These are phyloP conservation scores for Hydrolagus colliei DNA, from an alignment of 2,797 vertebrate genomes.

Conservation along the genomic window DNA sequence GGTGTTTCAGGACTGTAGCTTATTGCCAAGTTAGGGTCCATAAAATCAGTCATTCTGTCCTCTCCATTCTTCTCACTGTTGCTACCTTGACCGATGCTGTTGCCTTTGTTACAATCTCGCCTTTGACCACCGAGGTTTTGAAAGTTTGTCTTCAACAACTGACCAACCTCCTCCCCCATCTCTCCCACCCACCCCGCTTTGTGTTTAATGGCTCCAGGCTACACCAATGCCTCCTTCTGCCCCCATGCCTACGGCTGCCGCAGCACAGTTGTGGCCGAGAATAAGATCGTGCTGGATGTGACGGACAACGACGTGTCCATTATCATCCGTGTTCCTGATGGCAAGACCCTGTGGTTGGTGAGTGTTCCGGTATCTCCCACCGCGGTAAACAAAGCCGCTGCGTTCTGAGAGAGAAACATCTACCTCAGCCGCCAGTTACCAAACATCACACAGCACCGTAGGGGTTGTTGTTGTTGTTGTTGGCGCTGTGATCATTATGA, in stretches of 20 bases:
- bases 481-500: not conserved
- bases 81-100: not conserved
- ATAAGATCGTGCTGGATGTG: constrained; percentile 76
- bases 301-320: constrained; percentile 75
- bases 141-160: not conserved
- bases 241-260: constrained; percentile 86
- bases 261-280: constrained; percentile 73
- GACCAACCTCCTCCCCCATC: too few species aligned
- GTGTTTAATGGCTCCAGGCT: constrained; percentile 54
- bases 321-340: constrained; percentile 74
- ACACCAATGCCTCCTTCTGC: constrained; percentile 79
- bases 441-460: too few species aligned
- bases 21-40: not conserved
- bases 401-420: not conserved
- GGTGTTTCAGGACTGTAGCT: not conserved
- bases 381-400: not conserved
- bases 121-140: too few species aligned
- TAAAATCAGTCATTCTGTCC: too few species aligned
- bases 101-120: too few species aligned
- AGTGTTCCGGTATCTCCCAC: constrained; percentile 35
- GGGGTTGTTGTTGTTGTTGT: not conserved
- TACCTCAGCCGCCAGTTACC: too few species aligned
- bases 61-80: not conserved
- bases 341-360: constrained; percentile 84
- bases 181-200: too few species aligned